A percentile compares a stretch with the other conserved stretches of the same genome.
Conservation (phyloP, 2,797 vertebrate species). For the Protosalanx chinensis region DNA sequence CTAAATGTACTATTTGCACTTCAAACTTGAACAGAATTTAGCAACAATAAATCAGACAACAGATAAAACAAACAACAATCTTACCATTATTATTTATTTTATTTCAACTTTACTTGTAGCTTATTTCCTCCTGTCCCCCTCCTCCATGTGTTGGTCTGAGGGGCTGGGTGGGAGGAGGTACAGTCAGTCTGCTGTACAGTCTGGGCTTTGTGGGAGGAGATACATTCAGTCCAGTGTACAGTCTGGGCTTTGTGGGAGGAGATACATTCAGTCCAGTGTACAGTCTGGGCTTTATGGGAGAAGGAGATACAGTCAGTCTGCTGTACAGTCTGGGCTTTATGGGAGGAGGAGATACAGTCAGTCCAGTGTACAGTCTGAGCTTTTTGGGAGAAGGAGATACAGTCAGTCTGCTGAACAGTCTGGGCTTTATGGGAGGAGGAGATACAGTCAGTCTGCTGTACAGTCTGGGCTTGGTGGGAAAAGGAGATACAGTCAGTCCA, state of each 20-base stretch:
- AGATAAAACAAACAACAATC: not conserved
- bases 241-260: conserved; percentile 64
- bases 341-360: conserved; percentile 50
- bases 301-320: not conserved
- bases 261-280: no score
- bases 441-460: no score
- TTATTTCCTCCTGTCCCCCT: not conserved
- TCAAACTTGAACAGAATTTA: no score
- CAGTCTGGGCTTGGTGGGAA: conserved; percentile 19
- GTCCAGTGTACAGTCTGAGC: conserved; percentile 61
- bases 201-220: conserved; percentile 64
- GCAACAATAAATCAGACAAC: no score
- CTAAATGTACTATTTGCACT: no score
- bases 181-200: conserved; percentile 58
- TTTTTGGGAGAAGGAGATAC: conserved; percentile 62
- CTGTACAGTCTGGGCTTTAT: no score
- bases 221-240: conserved; percentile 58
- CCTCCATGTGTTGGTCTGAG: conserved; percentile 29
- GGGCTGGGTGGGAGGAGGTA: conserved; percentile 43
- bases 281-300: conserved; percentile 22
- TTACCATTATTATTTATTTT: not conserved
- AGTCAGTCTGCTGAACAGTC: conserved; percentile 59
- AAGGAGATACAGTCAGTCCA: no score
- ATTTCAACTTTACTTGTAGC: not conserved
- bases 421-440: conserved; percentile 56